These are phyloP conservation scores for Drosophila nigrodunni DNA, from an alignment of 1,140 invertebrate species.

Conservation along the genomic window DNA sequence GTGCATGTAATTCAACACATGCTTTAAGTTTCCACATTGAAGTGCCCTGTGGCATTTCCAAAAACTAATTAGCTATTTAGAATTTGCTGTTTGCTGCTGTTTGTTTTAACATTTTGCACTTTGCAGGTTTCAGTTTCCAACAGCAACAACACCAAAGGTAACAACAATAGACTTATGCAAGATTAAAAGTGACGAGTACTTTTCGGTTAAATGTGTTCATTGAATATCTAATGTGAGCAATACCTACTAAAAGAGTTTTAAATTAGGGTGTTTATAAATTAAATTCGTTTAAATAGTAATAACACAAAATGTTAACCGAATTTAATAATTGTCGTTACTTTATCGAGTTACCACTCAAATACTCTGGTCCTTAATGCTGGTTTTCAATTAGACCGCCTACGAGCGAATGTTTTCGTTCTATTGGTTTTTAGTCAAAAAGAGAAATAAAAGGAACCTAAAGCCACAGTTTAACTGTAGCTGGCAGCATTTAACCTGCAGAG, in stretches of 20 bases:
- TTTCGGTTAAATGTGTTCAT: constrained; percentile 14
- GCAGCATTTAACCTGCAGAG: constrained; percentile 53
- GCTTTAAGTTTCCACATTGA: constrained; percentile 63
- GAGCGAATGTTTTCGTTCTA: constrained; percentile 57
- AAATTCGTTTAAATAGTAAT: no score
- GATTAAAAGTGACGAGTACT: constrained; percentile 12
- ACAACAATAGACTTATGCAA: not conserved
- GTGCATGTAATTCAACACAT: constrained; percentile 71
- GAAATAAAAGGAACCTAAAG: not conserved
- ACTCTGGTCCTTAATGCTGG: not conserved
- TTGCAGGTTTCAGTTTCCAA: constrained; percentile 24
- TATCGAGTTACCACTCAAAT: not conserved
- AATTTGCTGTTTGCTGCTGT: constrained; percentile 8
- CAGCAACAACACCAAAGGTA: constrained; percentile 27
- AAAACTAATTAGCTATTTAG: constrained; percentile 77
- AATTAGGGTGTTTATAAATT: not conserved
- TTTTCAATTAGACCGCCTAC: constrained; percentile 68
- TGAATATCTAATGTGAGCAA: constrained; percentile 4
- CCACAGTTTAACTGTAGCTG: constrained; percentile 56
- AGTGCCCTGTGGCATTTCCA: constrained; percentile 69
- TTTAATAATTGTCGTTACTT: not conserved
- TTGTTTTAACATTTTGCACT: constrained; percentile 31
- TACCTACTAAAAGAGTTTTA: constrained; percentile 4
- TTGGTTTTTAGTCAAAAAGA: constrained; percentile 33
- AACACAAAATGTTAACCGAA: no score